Evolutionary conservation across 2,888 invertebrate genomes (phyloP).

Genomic region (Cryptocephalus primarius): DNA sequence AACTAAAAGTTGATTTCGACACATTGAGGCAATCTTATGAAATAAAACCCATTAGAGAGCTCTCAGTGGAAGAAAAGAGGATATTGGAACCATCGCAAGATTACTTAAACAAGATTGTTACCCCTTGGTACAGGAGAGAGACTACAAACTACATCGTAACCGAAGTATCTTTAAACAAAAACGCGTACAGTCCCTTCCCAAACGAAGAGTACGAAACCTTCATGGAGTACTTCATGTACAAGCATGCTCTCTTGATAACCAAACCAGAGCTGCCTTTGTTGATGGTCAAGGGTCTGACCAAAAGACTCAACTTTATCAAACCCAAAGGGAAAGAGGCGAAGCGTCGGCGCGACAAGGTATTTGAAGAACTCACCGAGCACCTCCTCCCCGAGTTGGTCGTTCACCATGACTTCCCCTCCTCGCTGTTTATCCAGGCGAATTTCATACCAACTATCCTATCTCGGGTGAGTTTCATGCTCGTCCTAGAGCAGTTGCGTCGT

Average conservation of each 20-base stretch:
- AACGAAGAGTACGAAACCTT: conserved; percentile 50
- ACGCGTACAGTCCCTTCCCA: conserved; percentile 57
- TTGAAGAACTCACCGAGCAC: conserved; percentile 51
- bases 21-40: conserved; percentile 39
- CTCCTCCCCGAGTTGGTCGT: conserved; percentile 84
- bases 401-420: conserved; percentile 56
- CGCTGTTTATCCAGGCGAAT: conserved; percentile 76
- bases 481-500: conserved; percentile 60
- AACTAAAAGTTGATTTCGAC: conserved; percentile 49
- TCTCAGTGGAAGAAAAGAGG: conserved; percentile 40
- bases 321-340: conserved; percentile 36
- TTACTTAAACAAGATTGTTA: conserved; percentile 65
- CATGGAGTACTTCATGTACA: conserved; percentile 61
- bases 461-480: conserved; percentile 56
- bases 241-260: conserved; percentile 56
- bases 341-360: conserved; percentile 34
- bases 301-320: conserved; percentile 48
- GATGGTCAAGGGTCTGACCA: conserved; percentile 62
- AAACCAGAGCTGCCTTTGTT: conserved; percentile 65
- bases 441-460: conserved; percentile 78
- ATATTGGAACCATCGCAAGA: conserved; percentile 44
- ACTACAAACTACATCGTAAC: conserved; percentile 51
- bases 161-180: conserved; percentile 53
- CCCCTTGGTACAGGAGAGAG: conserved; percentile 63
- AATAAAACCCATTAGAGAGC: conserved; percentile 35